Evolutionary conservation across 1,140 invertebrate species (phyloP), one percentile per base, ranked within the genome.

Genomic region (Drosophila insularis): DNA sequence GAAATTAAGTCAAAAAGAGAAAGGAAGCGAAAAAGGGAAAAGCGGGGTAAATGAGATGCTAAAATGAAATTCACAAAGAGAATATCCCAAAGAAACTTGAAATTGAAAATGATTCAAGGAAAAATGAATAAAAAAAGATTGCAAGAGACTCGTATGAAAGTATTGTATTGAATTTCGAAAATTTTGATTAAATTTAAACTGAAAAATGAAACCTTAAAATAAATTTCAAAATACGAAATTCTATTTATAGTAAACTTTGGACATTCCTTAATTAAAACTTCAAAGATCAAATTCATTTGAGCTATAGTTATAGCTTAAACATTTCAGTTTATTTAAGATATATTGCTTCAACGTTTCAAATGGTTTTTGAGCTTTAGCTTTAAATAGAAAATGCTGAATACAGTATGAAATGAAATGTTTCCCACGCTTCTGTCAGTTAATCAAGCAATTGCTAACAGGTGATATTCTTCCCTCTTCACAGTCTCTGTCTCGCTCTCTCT

Each of bases 341-440:
- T 4, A 23, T n/a, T n/a, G n/a, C 23, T 23, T 23, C 4, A 0
- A 4, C 4, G 23, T 23, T 23, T 23, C 23, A 23, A 23, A 23
- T 23, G 23, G 23, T 23, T 0, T 23, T 23, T 32, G 32, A 32
- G 1, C 1, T 32, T 32, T 32, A 32, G 8, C 2, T 35, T 43
- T n/a, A 43, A 46, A 19, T 46, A 7, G n/a, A 10, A 46, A 19
- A 17, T 46, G 5, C 27, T 27, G 27, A 27, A 27, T 27, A 27
- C 14, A 46, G 43, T 46, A 19, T 8, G 14, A 8, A 46, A 19
- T 46, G 7, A 46, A 46, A 50, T 50, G 8, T 35, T 58, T 58
- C 55, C 55, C 60, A 62, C 60, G 40, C 40, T 13, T 50, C 17
- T 19, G 14, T 35, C 14, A 58, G 14, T 17, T 19, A 58, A 58